Evolutionary conservation across 2,888 invertebrate species (phyloP).

Genomic region (Dorcus parallelipipedus): DNA sequence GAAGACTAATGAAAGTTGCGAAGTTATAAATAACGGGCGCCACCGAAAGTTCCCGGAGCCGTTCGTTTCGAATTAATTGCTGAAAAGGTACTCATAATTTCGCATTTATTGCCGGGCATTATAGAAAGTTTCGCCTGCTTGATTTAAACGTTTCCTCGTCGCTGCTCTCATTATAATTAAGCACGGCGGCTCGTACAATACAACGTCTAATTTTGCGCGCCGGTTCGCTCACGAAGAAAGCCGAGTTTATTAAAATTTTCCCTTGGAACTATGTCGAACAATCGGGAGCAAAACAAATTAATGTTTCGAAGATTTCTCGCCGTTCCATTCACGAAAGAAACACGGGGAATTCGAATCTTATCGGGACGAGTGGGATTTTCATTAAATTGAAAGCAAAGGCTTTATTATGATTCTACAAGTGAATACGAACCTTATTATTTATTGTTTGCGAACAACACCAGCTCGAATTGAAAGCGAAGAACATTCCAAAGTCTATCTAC

Average conservation of each 20-base stretch:
- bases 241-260: neutral
- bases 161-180: neutral
- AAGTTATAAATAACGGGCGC: conserved; percentile 21
- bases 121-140: conserved; percentile 1
- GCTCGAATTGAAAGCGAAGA: too few relatives aligned
- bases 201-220: neutral
- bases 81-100: conserved; percentile 16
- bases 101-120: conserved; percentile 13
- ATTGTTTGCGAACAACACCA: too few relatives aligned
- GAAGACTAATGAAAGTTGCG: conserved; percentile 24
- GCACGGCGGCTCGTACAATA: neutral
- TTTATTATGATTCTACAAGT: neutral
- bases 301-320: neutral
- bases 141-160: conserved; percentile 1
- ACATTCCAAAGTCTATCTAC: too few relatives aligned
- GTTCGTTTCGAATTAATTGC: conserved; percentile 29
- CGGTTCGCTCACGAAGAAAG: neutral
- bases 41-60: conserved; percentile 22
- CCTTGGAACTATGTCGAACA: neutral
- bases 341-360: neutral
- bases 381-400: neutral
- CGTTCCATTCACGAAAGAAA: neutral
- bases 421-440: neutral
- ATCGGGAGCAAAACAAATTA: neutral
- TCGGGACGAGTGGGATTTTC: neutral